Conservation (phyloP, 2,797 vertebrate genomes). For the Clamator glandarius region DNA sequence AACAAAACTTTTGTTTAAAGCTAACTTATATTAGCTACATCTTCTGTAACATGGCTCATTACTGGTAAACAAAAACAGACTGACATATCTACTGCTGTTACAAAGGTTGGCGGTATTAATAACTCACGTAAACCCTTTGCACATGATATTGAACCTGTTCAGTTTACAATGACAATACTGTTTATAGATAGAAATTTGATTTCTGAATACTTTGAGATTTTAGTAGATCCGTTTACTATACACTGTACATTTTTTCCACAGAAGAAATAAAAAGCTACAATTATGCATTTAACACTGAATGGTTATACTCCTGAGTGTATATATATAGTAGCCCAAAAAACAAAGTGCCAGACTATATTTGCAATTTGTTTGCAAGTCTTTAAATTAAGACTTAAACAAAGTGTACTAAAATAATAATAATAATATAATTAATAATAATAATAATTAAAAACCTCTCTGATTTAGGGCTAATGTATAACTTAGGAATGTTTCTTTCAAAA, state of each 20-base stretch:
- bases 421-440: constrained; percentile 34
- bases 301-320: constrained; percentile 73
- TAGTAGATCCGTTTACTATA: constrained; percentile 74
- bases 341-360: constrained; percentile 42
- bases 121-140: constrained; percentile 76
- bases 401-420: constrained; percentile 60
- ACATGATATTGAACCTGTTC: constrained; percentile 78
- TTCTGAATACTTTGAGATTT: constrained; percentile 79
- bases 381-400: constrained; percentile 70
- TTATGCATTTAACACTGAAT: constrained; percentile 68
- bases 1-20: constrained; percentile 77
- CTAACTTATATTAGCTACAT: constrained; percentile 77
- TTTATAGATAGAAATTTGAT: constrained; percentile 79
- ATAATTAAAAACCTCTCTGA: constrained; percentile 52
- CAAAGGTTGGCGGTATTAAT: constrained; percentile 55
- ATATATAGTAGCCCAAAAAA: constrained; percentile 69
- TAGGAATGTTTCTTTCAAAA: constrained; percentile 81
- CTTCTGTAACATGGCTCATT: constrained; percentile 78
- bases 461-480: constrained; percentile 76
- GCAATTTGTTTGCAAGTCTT: constrained; percentile 69
- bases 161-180: constrained; percentile 80
- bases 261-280: constrained; percentile 61
- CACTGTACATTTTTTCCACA: constrained; percentile 75
- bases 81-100: constrained; percentile 50
- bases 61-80: constrained; percentile 66